Evolutionary conservation across 2,113 vertebrate species (phyloP).

Genomic region (Colistium nudipinnis): DNA sequence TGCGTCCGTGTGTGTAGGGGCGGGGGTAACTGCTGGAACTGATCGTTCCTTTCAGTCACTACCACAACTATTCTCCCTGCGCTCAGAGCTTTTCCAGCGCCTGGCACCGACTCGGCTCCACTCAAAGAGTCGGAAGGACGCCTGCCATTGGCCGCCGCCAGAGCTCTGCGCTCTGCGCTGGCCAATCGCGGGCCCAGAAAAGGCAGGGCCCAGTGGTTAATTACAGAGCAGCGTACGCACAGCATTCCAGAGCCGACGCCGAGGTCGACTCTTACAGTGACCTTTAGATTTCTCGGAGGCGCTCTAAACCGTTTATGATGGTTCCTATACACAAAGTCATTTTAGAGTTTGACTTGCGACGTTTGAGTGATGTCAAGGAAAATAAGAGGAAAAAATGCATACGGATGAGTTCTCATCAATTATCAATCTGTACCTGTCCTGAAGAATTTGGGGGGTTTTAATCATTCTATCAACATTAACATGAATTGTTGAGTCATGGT

Average conservation of each 20-base stretch:
- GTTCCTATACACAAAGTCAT: too few species aligned
- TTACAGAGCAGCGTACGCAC: conserved; percentile 73
- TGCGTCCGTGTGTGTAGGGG: background rate
- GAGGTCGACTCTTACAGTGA: conserved; percentile 37
- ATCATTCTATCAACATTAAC: too few species aligned
- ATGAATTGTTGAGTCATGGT: too few species aligned
- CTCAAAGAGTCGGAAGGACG: conserved; percentile 10
- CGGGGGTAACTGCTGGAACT: conserved; percentile 37
- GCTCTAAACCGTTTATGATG: conserved; percentile 1
- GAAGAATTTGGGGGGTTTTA: too few species aligned
- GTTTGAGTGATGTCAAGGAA: too few species aligned
- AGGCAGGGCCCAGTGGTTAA: conserved; percentile 56
- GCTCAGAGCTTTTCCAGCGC: conserved; percentile 57
- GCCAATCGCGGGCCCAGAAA: conserved; percentile 44
- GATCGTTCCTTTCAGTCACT: conserved; percentile 59
- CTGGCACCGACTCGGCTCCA: conserved; percentile 47
- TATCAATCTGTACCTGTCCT: too few species aligned
- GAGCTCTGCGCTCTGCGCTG: background rate
- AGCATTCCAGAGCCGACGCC: conserved; percentile 69
- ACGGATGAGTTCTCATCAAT: too few species aligned
- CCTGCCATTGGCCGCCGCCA: conserved; percentile 31
- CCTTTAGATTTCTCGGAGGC: conserved; percentile 19
- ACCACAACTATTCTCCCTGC: conserved; percentile 57
- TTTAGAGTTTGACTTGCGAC: too few species aligned
- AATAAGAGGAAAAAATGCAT: too few species aligned